Base-by-base conservation (phyloP, 2,797 vertebrate genomes). In the Babyrousa celebensis region DNA sequence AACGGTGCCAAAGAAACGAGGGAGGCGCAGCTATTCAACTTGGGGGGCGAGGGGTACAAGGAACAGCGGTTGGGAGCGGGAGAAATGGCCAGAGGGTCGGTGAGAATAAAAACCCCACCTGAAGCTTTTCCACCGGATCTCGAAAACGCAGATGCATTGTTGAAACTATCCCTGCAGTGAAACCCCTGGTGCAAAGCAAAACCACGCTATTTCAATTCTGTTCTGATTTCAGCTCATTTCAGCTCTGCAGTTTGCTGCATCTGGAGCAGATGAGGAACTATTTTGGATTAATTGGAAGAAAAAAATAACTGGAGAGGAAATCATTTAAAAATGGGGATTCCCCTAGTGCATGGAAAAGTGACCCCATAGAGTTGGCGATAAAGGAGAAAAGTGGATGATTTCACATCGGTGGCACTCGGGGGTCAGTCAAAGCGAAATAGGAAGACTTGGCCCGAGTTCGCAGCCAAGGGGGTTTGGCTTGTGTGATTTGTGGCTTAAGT, bases 1-100 rank as follows among this genome's bases (percentile, higher is more conserved):
- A 96, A 96, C 67, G 94, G 96, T 92, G 60, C 92, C 95, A 82
- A 87, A 92, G 90, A 88, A 96, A 84, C 74, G 43, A 16, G 93
- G 63, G 91, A 96, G 97, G 93, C 88, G 78, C 86, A 65, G 32
- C 97, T 96, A 74, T 83, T 93, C 62, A 82, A 77, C 60, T 1
- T 62, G 88, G 92, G 91, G 23, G 62, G 27, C n/a, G n/a, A 18
- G 21, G 77, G 23, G 95, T 85, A 95, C 93, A 77, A 79, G 90
- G 32, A 80, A 92, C 87, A 96, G 97, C 85, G 43, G 68, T 52
- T 88, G 96, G 94, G 95, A 91, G 21, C 10, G n/a, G 20, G n/a
- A 78, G 18, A 21, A n/a, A 40, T 6, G 60, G 60, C 54, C 72
- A 10, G 52, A 70, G 54, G 32, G 62, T 52, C 5, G 0, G 6